phyloP scores from a whole-genome alignment of 2,113 vertebrate species.

The Malaclemys terrapin region DNA sequence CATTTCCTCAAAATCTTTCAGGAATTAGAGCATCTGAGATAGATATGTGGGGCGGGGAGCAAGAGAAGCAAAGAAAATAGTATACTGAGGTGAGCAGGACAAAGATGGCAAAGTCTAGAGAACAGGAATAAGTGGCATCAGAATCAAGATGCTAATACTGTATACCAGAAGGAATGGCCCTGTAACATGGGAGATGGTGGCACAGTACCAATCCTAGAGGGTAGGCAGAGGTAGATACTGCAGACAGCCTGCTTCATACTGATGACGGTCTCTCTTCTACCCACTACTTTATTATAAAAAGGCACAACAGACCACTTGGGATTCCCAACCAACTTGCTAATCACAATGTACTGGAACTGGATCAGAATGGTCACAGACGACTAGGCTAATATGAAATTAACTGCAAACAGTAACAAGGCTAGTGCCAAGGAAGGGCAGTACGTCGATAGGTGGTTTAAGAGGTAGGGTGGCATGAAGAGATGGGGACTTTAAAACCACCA shows the following conservation, averaged over 20 bases:
- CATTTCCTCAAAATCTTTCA: not conserved
- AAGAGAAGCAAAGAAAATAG: not conserved
- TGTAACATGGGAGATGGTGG: not conserved
- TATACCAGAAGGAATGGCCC: not conserved
- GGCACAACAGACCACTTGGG: not conserved
- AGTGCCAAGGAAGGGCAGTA: too few relatives aligned
- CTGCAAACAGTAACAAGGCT: not conserved
- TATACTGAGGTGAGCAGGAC: not conserved
- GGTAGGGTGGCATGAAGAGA: not conserved
- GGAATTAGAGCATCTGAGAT: not conserved
- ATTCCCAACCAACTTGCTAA: not conserved
- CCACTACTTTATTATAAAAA: not conserved
- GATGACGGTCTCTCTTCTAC: not conserved
- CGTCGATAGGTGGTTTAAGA: not conserved
- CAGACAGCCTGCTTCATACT: not conserved
- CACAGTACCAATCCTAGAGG: not conserved
- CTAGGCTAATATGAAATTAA: not conserved
- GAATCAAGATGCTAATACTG: not conserved
- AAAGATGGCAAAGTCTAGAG: not conserved
- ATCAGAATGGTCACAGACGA: fast-evolving
- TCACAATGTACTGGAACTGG: not conserved
- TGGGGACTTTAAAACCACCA: not conserved
- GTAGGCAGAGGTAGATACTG: not conserved
- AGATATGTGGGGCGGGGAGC: not conserved
- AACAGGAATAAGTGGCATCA: not conserved